Base-by-base conservation (phyloP, 1,140 invertebrate species). In the Colletes gigas region DNA sequence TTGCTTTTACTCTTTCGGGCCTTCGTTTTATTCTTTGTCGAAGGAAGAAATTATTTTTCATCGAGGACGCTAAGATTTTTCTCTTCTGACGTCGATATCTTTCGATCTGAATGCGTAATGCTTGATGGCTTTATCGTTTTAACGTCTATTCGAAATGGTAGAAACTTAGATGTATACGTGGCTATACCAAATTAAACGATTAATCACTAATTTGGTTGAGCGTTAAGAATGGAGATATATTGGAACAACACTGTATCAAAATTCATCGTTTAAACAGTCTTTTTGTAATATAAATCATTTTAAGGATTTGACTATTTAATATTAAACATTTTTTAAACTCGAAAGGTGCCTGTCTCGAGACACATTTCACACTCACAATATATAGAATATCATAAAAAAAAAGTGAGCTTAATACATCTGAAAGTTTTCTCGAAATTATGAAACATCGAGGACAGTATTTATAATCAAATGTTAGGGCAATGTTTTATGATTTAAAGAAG, bases 31-130 rank as follows among this genome's bases (percentile, higher is more conserved):
- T 55, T 50, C 19, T 30, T 52, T 39, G 17, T 54, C 39, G 65
- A 62, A 54, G 57, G 47, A 65, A 54, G 62, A 55, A 65, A 79
- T 72, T 19, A 72, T 57, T 30, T 17, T 8, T 54, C 14, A 44
- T 41, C 21, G 63, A 44, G 62, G n/a, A 63, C 19, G n/a, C 39
- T 19, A 54, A 44, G 0, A 14, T 44, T 63, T 63, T 47, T 19
- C 19, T 50, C 41, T 41, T n/a, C 30, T 10, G 14, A 69, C 54
- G 74, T 63, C 44, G 5, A 21, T 21, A 19, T 19, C 3, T n/a
- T 66, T 66, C 41, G 41, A 17, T 66, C n/a, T 21, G 65, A 50
- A 67, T 50, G 44, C 39, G 41, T 41, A 21, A 47, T 66, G 39
- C 17, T n/a, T 17, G n/a, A 19, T 6, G 44, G n/a, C 0, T 50